These are phyloP conservation scores for Miichthys miiuy DNA, from an alignment of 2,797 vertebrate genomes.

Conservation along the genomic window DNA sequence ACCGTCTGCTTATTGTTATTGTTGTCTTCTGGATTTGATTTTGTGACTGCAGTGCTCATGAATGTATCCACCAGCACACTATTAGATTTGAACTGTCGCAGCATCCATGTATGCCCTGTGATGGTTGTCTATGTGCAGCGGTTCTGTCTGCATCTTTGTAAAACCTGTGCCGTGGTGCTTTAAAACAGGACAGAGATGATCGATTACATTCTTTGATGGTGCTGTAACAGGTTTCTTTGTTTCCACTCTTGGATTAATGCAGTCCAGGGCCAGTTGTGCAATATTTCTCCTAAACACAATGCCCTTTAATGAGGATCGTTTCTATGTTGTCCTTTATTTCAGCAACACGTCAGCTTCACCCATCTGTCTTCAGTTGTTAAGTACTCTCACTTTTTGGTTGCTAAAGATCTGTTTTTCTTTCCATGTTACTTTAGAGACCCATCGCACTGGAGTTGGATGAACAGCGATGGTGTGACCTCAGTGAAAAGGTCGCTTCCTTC, in stretches of 20 bases:
- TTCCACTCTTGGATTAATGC: neutral
- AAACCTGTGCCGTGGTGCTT: neutral
- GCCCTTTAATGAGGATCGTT: neutral
- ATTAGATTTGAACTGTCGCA: too few relatives aligned
- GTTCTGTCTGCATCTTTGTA: neutral
- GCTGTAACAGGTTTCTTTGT: neutral
- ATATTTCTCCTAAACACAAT: neutral
- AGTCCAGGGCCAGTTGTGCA: neutral
- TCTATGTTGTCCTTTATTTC: neutral
- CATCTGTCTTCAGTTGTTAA: neutral
- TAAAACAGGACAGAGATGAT: neutral
- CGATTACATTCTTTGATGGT: neutral
- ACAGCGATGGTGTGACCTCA: constrained; percentile 57
- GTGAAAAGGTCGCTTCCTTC: constrained; percentile 60
- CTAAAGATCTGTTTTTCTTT: neutral
- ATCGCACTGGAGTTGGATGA: constrained; percentile 9
- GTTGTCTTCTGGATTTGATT: neutral
- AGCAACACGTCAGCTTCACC: neutral
- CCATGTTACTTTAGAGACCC: constrained; percentile 43
- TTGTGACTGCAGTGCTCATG: neutral
- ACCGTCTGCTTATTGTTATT: neutral
- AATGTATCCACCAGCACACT: neutral
- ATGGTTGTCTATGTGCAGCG: neutral
- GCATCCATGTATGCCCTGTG: neutral
- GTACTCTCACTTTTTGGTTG: neutral